phyloP scores from a whole-genome alignment of 2,113 vertebrate genomes.

The Microcebus lehilahytsara region DNA sequence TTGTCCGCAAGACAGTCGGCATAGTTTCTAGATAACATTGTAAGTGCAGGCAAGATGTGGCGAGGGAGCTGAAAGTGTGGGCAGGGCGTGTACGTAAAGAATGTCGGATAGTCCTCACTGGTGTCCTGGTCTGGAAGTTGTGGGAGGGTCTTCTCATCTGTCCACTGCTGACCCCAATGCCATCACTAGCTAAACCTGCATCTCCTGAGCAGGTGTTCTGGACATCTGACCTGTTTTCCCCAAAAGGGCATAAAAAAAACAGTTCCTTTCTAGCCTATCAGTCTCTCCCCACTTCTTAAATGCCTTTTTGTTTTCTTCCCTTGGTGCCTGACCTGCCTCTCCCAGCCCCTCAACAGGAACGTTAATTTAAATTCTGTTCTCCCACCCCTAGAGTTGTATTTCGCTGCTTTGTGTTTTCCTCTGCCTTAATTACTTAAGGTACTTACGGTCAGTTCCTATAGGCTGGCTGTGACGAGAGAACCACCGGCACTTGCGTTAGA shows the following conservation, averaged over 20 bases:
- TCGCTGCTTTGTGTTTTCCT: not conserved
- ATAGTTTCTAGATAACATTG: not conserved
- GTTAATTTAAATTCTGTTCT: no score
- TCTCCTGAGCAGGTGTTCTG: not conserved
- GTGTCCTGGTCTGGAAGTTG: not conserved
- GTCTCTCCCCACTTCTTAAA: not conserved
- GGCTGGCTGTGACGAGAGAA: not conserved
- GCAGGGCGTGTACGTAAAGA: not conserved
- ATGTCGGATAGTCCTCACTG: no score
- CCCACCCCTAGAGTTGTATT: no score
- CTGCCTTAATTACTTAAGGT: not conserved
- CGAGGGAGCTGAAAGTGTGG: not conserved
- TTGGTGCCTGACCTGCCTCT: not conserved
- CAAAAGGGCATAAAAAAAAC: not conserved
- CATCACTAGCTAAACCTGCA: not conserved
- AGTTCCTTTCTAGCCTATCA: no score
- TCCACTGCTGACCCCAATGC: not conserved
- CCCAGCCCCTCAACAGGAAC: not conserved
- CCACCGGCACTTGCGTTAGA: not conserved
- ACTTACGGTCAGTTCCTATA: not conserved
- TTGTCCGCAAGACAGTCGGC: not conserved
- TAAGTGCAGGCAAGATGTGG: no score
- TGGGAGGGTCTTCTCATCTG: accelerated
- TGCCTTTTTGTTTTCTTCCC: not conserved
- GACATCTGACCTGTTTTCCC: not conserved